These are phyloP conservation scores for Lamproptera curius DNA, from an alignment of 2,888 invertebrate species.

Conservation along the genomic window DNA sequence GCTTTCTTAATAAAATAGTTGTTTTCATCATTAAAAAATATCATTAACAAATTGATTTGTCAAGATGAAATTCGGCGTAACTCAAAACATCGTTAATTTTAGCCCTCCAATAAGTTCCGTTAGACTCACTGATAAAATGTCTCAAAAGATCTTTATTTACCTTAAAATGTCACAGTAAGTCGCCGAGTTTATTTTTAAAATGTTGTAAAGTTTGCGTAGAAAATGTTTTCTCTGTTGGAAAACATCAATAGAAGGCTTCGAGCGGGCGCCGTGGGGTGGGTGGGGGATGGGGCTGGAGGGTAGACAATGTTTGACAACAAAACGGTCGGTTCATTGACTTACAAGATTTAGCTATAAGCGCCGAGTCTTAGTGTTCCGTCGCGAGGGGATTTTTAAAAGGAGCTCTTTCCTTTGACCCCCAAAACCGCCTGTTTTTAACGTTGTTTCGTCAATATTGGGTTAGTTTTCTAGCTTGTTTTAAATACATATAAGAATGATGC, in stretches of 20 bases:
- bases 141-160: too few species aligned
- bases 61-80: too few species aligned
- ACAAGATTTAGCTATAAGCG: slow-evolving; percentile 6
- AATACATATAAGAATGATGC: too few species aligned
- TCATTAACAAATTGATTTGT: too few species aligned
- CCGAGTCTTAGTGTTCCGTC: slow-evolving; percentile 3
- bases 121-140: too few species aligned
- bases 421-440: not conserved
- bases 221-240: slow-evolving; percentile 4
- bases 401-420: not conserved
- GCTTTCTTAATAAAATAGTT: too few species aligned
- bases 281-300: not conserved
- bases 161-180: too few species aligned
- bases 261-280: slow-evolving; percentile 3
- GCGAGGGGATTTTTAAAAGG: not conserved
- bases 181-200: too few species aligned
- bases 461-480: too few species aligned
- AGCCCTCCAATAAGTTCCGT: too few species aligned
- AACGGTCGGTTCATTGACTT: slow-evolving; percentile 19
- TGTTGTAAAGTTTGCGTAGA: not conserved
- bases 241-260: slow-evolving; percentile 9
- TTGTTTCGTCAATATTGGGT: not conserved
- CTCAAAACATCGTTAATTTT: too few species aligned
- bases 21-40: too few species aligned
- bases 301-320: slow-evolving; percentile 20